These are phyloP conservation scores for Gila orcuttii DNA, from an alignment of 2,113 vertebrate species.

Conservation along the genomic window DNA sequence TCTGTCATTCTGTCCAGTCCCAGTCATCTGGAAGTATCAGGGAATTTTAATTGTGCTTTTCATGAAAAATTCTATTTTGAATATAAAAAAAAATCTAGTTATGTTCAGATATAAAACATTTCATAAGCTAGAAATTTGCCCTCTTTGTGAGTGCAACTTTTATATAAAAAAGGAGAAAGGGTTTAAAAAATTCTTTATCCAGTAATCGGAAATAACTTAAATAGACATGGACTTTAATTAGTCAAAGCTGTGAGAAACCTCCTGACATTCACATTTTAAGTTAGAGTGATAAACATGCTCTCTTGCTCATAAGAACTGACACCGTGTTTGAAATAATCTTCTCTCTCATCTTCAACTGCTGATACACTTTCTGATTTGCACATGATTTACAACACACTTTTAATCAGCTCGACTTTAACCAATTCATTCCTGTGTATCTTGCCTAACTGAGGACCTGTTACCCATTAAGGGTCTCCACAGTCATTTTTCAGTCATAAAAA, in stretches of 20 bases:
- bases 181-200: neutral
- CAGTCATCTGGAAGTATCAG: neutral
- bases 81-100: no score
- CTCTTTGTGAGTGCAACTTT: neutral
- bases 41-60: neutral
- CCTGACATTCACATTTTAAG: no score
- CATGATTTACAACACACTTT: constrained; percentile 1
- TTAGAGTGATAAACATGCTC: neutral
- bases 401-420: neutral
- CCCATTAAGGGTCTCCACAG: neutral
- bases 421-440: neutral
- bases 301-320: neutral
- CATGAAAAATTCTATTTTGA: neutral
- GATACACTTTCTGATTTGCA: neutral
- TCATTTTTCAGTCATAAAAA: neutral
- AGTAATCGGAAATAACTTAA: no score
- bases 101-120: neutral
- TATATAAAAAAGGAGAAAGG: neutral
- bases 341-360: neutral
- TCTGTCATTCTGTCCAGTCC: neutral
- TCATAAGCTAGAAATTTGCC: neutral
- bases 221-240: no score
- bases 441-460: neutral
- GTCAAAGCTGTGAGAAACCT: no score
- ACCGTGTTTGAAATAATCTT: neutral